Evolutionary conservation across 2,113 vertebrate species (phyloP).

Genomic region (Catharus minimus): DNA sequence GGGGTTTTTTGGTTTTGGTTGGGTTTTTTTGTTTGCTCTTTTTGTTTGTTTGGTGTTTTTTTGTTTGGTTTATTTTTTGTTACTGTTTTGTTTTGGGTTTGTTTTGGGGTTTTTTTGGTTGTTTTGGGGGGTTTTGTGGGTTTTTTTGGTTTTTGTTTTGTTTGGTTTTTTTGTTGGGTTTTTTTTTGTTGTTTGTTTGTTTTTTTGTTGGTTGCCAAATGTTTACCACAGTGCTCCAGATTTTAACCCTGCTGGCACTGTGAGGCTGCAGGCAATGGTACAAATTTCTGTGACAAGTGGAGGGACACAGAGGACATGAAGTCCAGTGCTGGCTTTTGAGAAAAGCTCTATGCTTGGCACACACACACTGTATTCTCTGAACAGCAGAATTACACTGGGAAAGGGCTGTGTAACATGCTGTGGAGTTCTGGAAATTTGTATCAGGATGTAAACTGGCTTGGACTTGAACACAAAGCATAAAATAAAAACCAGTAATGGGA

Average conservation of each 20-base stretch:
- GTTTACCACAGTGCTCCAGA: neutral
- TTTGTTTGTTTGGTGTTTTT: too few relatives aligned
- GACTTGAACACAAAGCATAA: neutral
- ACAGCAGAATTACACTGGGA: neutral
- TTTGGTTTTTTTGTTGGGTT: too few relatives aligned
- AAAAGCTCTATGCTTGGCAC: rapidly evolving
- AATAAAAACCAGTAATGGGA: neutral
- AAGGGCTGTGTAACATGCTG: neutral
- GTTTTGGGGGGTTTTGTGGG: too few relatives aligned
- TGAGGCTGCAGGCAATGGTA: neutral
- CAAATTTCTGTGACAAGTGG: neutral
- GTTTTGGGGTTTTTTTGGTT: too few relatives aligned
- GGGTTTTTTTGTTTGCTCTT: too few relatives aligned
- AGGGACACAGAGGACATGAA: neutral
- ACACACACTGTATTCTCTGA: rapidly evolving
- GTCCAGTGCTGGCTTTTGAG: neutral
- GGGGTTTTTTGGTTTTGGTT: too few relatives aligned
- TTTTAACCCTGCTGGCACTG: neutral
- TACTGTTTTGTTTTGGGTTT: too few relatives aligned
- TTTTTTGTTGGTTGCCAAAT: neutral
- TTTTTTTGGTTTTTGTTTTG: too few relatives aligned
- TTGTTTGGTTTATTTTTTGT: too few relatives aligned
- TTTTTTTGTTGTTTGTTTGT: too few relatives aligned
- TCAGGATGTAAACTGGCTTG: neutral
- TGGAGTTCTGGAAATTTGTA: neutral